Evolutionary conservation across 2,888 invertebrate genomes (phyloP).

Genomic region (Hypolimnas misippus): DNA sequence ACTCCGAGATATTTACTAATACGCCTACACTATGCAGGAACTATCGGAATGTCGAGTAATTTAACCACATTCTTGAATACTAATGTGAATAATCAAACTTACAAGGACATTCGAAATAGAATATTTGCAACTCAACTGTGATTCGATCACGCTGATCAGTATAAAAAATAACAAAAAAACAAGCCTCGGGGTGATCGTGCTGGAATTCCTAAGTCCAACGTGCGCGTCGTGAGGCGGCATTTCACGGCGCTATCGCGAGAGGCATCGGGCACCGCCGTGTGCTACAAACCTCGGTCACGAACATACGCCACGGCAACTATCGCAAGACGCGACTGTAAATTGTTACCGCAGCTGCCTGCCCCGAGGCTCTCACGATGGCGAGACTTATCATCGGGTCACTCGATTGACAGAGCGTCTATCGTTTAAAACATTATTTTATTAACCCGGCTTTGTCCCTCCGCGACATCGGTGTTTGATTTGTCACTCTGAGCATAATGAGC

Average conservation of each 20-base stretch:
- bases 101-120: conserved; percentile 62
- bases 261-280: conserved; percentile 65
- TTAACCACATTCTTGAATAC: conserved; percentile 77
- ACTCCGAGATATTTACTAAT: conserved; percentile 73
- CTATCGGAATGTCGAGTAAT: conserved; percentile 73
- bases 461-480: conserved; percentile 63
- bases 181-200: conserved; percentile 65
- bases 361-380: conserved; percentile 65
- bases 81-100: conserved; percentile 65
- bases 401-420: conserved; percentile 13
- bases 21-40: conserved; percentile 63
- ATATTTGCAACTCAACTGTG: conserved; percentile 34
- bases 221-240: conserved; percentile 78
- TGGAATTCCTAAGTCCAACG: conserved; percentile 64
- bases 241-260: conserved; percentile 77
- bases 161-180: conserved; percentile 51
- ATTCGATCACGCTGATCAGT: conserved; percentile 32
- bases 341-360: conserved; percentile 74
- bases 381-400: conserved; percentile 55
- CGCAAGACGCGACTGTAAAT: conserved; percentile 64
- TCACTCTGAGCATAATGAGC: conserved; percentile 67
- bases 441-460: conserved; percentile 52
- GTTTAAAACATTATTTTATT: conserved; percentile 33
- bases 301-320: conserved; percentile 72
- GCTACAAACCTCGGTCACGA: conserved; percentile 79